A percentile compares a stretch with the other conserved stretches of the same genome.
These are phyloP conservation scores for Channa maculata DNA, from an alignment of 2,113 vertebrate genomes.

Conservation along the genomic window DNA sequence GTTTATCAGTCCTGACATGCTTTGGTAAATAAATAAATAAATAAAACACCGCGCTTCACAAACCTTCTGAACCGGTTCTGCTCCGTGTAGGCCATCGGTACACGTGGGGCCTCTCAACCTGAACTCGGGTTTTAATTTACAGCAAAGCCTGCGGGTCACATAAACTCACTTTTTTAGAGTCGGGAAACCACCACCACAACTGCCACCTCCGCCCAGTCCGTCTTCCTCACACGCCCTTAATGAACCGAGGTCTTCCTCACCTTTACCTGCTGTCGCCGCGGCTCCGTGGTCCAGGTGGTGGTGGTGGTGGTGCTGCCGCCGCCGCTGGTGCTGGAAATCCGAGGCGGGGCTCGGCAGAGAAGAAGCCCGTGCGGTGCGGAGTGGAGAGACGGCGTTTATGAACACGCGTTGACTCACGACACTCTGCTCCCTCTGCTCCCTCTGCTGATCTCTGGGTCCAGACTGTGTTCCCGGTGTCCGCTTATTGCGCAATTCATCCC, in stretches of 20 bases:
- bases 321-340: background rate
- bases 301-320: background rate
- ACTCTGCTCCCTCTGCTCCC: constrained; percentile 3
- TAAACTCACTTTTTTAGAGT: constrained; percentile 21
- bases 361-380: too few relatives aligned
- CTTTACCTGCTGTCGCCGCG: constrained; percentile 33
- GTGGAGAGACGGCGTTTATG: accelerated
- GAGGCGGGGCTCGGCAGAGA: constrained; percentile 23
- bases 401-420: background rate
- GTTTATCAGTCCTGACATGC: background rate
- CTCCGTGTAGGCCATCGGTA: background rate
- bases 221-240: background rate
- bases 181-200: background rate
- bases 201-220: background rate
- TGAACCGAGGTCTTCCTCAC: background rate
- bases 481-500: constrained; percentile 41
- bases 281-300: constrained; percentile 54
- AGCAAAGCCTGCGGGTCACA: background rate
- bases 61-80: constrained; percentile 4
- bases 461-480: constrained; percentile 23
- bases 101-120: background rate
- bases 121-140: background rate
- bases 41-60: background rate
- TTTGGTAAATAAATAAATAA: too few relatives aligned
- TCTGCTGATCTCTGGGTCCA: background rate